phyloP scores from a whole-genome alignment of 2,888 invertebrate species.

The Plagodis pulveraria region DNA sequence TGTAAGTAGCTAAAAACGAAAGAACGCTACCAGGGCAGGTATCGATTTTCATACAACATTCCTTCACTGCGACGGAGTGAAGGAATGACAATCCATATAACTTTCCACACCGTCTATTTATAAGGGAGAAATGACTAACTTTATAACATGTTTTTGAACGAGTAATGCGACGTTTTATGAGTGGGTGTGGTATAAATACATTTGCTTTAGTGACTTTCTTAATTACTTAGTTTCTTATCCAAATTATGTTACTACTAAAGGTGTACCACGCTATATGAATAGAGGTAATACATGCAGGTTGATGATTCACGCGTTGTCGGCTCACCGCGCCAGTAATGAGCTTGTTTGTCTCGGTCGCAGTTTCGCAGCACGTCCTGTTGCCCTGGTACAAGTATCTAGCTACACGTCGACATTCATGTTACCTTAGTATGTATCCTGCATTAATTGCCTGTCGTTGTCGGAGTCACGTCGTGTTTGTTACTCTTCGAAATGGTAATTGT shows the following conservation, averaged over 20 bases:
- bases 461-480: neutral
- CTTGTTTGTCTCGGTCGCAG: slow-evolving; percentile 65
- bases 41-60: no score
- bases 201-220: no score
- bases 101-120: no score
- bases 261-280: neutral
- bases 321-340: slow-evolving; percentile 62
- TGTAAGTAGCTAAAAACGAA: no score
- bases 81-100: no score
- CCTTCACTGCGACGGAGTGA: no score
- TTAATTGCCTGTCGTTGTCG: slow-evolving; percentile 8
- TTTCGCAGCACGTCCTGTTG: slow-evolving; percentile 56
- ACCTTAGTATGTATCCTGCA: slow-evolving; percentile 7
- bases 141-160: no score
- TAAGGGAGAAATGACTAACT: no score
- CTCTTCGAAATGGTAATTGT: slow-evolving; percentile 4
- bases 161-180: no score
- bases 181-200: no score
- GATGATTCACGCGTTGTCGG: slow-evolving; percentile 44
- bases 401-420: neutral
- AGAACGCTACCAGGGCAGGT: no score
- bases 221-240: no score
- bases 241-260: neutral
- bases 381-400: slow-evolving; percentile 40
- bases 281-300: slow-evolving; percentile 38